Evolutionary conservation across 2,113 vertebrate genomes (phyloP).

Genomic region (Pristiophorus japonicus): DNA sequence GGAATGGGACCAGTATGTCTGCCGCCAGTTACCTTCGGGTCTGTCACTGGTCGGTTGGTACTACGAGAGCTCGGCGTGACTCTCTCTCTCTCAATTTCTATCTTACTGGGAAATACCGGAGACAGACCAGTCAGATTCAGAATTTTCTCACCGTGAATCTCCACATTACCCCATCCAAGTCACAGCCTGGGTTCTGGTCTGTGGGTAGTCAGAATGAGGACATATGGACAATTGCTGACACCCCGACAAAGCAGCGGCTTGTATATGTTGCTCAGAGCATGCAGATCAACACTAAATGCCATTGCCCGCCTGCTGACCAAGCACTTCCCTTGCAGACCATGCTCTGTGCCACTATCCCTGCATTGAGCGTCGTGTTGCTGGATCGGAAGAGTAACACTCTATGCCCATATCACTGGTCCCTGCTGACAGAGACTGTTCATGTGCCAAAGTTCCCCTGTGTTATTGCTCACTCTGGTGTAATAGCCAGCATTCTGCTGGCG

Average conservation of each 20-base stretch:
- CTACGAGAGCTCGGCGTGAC: neutral
- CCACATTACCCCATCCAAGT: neutral
- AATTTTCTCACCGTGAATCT: neutral
- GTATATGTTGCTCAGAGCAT: neutral
- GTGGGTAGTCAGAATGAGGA: neutral
- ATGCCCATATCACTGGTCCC: neutral
- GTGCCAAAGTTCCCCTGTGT: neutral
- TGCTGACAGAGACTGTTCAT: neutral
- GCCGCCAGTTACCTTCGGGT: neutral
- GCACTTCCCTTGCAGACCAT: neutral
- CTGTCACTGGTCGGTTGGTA: neutral
- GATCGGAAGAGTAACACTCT: neutral
- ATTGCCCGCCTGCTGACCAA: neutral
- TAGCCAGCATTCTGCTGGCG: neutral
- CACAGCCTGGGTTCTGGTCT: neutral
- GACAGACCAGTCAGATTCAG: neutral
- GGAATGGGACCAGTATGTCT: neutral
- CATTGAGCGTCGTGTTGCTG: neutral
- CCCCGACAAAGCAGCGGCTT: neutral
- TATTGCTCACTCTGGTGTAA: neutral
- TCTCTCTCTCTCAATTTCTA: too few species aligned
- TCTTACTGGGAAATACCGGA: neutral
- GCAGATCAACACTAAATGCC: neutral
- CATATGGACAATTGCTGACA: neutral
- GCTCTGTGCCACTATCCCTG: neutral